Conservation (phyloP, 1,140 invertebrate genomes). For the Drosophila rufa region DNA sequence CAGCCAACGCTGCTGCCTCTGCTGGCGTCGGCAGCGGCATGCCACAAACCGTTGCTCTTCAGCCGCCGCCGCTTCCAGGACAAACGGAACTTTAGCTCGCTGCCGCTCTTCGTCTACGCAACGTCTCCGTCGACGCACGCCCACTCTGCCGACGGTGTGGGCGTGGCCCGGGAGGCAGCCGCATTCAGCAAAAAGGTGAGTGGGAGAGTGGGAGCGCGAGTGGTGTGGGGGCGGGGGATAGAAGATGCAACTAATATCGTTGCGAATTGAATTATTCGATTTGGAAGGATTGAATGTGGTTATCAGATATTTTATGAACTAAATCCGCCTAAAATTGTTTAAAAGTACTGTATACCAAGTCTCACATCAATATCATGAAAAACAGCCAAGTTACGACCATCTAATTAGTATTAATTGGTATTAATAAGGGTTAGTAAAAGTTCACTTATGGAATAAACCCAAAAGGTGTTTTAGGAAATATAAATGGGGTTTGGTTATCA, state of each 20-base stretch:
- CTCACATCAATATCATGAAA: neutral
- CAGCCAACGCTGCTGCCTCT: constrained; percentile 62
- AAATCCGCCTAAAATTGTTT: neutral
- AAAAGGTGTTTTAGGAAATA: too few relatives aligned
- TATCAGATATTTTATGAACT: neutral
- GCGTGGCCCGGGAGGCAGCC: constrained; percentile 76
- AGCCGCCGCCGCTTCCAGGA: constrained; percentile 83
- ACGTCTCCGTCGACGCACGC: constrained; percentile 77
- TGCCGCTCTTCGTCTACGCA: constrained; percentile 80
- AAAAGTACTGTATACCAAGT: neutral
- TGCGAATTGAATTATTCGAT: too few relatives aligned
- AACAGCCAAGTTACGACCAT: neutral
- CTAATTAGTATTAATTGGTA: neutral
- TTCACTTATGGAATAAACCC: too few relatives aligned
- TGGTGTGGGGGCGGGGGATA: neutral
- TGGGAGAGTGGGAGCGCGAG: constrained; percentile 33
- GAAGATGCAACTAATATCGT: neutral
- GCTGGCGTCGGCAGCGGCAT: constrained; percentile 67
- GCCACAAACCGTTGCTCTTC: constrained; percentile 76
- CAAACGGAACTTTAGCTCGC: constrained; percentile 77
- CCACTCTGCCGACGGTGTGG: constrained; percentile 77
- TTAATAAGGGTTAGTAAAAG: neutral
- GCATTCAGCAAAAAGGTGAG: constrained; percentile 76
- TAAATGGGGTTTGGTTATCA: too few relatives aligned
- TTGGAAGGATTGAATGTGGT: neutral